Evolutionary conservation across 2,888 invertebrate genomes (phyloP).

Genomic region (Mamestra brassicae): DNA sequence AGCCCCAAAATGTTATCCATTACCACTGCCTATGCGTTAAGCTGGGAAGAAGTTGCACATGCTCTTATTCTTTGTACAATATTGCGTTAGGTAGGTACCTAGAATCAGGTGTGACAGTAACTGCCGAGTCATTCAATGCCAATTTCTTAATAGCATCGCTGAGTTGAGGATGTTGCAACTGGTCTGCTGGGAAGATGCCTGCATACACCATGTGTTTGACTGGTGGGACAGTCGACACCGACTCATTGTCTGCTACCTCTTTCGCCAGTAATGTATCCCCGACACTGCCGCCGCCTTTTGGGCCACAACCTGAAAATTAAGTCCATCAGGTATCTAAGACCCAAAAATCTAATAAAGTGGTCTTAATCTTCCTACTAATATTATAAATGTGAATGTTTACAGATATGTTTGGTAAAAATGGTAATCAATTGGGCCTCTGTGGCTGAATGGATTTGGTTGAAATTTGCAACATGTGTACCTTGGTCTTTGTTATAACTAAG

Average conservation of each 20-base stretch:
- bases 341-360: not conserved
- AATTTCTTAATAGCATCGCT: slow-evolving; percentile 97
- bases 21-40: too few relatives aligned
- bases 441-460: not conserved
- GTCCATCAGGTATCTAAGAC: not conserved
- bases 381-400: not conserved
- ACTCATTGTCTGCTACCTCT: slow-evolving; percentile 74
- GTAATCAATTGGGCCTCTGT: too few relatives aligned
- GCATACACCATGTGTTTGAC: slow-evolving; percentile 89
- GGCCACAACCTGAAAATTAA: slow-evolving; percentile 82
- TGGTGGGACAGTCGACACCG: slow-evolving; percentile 71
- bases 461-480: too few relatives aligned
- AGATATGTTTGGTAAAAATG: not conserved
- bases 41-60: not conserved
- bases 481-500: too few relatives aligned
- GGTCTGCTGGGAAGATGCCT: slow-evolving; percentile 96
- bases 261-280: slow-evolving; percentile 84
- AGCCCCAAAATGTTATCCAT: too few relatives aligned
- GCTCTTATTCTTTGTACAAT: not conserved
- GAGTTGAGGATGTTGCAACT: slow-evolving; percentile 94
- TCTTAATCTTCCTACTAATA: not conserved
- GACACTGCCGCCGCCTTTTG: slow-evolving; percentile 86
- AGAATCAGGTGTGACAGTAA: slow-evolving; percentile 94
- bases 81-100: slow-evolving; percentile 90
- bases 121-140: slow-evolving; percentile 98